Evolutionary conservation across 2,888 invertebrate genomes (phyloP).

Genomic region (Gandaritis pyraliata): DNA sequence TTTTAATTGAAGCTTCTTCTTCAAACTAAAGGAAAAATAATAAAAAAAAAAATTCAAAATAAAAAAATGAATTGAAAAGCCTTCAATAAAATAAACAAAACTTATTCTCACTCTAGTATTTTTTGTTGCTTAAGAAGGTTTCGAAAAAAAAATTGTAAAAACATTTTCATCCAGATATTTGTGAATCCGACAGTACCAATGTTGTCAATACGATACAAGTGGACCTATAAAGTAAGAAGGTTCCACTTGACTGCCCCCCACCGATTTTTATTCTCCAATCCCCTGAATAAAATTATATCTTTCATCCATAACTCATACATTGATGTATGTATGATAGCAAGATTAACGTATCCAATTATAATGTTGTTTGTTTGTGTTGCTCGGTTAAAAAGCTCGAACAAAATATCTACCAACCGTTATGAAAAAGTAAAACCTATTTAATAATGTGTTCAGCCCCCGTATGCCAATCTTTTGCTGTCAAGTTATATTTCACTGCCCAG

Average conservation of each 20-base stretch:
- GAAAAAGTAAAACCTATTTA: too few species aligned
- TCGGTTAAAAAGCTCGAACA: background rate
- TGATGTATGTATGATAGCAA: constrained; percentile 38
- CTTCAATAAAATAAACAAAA: too few species aligned
- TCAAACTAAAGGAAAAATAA: too few species aligned
- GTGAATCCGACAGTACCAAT: constrained; percentile 16
- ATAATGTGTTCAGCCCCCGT: too few species aligned
- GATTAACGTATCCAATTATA: constrained; percentile 50
- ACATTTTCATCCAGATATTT: background rate
- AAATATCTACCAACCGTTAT: background rate
- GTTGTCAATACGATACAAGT: constrained; percentile 20
- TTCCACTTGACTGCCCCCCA: constrained; percentile 66
- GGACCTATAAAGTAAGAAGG: constrained; percentile 57
- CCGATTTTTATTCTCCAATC: constrained; percentile 76
- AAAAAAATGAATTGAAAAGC: too few species aligned
- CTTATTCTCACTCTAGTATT: too few species aligned
- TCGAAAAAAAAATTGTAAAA: too few species aligned
- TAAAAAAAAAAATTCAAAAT: too few species aligned
- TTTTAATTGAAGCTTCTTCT: too few species aligned
- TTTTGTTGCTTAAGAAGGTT: too few species aligned
- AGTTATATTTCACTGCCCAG: too few species aligned
- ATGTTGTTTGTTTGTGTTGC: constrained; percentile 28
- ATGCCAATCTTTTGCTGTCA: too few species aligned
- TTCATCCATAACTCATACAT: constrained; percentile 67
- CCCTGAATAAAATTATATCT: constrained; percentile 73